Evolutionary conservation across 2,888 invertebrate species (phyloP).

Genomic region (Calephelis perditalis): DNA sequence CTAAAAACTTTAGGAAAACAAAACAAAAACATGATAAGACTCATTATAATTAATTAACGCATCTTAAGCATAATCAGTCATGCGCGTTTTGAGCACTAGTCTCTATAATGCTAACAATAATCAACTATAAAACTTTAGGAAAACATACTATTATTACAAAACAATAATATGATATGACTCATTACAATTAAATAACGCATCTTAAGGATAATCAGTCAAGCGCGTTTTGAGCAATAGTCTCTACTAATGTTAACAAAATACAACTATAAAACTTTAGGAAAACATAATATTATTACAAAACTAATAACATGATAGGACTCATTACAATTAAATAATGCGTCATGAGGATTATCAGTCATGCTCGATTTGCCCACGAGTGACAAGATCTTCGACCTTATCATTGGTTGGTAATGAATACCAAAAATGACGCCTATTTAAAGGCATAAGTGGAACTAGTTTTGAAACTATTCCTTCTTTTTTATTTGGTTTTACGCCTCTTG

Average conservation of each 20-base stretch:
- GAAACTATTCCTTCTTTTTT: too few relatives aligned
- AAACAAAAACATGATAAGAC: conserved; percentile 7
- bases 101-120: neutral
- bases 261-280: conserved; percentile 10
- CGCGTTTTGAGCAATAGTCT: conserved; percentile 1
- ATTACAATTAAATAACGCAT: conserved; percentile 15
- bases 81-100: conserved; percentile 1
- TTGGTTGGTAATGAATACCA: too few relatives aligned
- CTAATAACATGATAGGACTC: conserved; percentile 14
- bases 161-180: conserved; percentile 15
- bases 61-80: neutral
- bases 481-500: too few relatives aligned
- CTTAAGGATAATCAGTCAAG: too few relatives aligned
- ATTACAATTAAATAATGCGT: conserved; percentile 15
- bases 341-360: conserved; percentile 10
- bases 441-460: too few relatives aligned
- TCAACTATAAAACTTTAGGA: conserved; percentile 7
- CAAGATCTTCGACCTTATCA: too few relatives aligned
- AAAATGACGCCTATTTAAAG: too few relatives aligned
- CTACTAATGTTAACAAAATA: neutral
- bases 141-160: conserved; percentile 16
- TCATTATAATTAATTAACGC: conserved; percentile 6
- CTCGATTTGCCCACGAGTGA: conserved; percentile 12
- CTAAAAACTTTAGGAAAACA: conserved; percentile 12
- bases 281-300: conserved; percentile 16